A percentile compares a stretch with the other conserved stretches of the same genome.
Evolutionary conservation across 2,888 invertebrate genomes (phyloP).

Genomic region (Euplagia quadripunctaria): DNA sequence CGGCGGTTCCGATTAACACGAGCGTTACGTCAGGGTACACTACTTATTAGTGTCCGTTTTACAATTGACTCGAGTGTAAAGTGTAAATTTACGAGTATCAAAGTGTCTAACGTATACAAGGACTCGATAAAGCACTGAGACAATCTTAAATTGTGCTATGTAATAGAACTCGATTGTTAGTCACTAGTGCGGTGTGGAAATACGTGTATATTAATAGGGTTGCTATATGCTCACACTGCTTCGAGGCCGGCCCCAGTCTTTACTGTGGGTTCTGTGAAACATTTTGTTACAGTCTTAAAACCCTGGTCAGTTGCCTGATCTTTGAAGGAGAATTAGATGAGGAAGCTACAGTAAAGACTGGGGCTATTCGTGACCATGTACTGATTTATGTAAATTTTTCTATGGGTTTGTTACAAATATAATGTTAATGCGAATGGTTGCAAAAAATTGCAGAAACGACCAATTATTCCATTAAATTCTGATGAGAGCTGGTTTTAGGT

Average conservation of each 20-base stretch:
- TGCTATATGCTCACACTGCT: constrained; percentile 76
- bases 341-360: constrained; percentile 69
- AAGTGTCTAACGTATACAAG: constrained; percentile 71
- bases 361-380: constrained; percentile 80
- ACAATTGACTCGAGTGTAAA: constrained; percentile 82
- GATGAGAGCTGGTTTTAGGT: constrained; percentile 64
- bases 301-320: background rate
- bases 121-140: constrained; percentile 71
- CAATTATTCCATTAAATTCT: constrained; percentile 61
- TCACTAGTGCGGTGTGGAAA: constrained; percentile 77
- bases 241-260: constrained; percentile 81
- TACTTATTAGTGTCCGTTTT: constrained; percentile 70
- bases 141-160: constrained; percentile 78
- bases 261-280: constrained; percentile 50
- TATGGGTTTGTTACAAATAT: constrained; percentile 82
- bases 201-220: constrained; percentile 72
- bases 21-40: constrained; percentile 56
- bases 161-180: constrained; percentile 75
- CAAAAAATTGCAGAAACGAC: constrained; percentile 54
- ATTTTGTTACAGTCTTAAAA: constrained; percentile 24
- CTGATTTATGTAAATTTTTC: constrained; percentile 86
- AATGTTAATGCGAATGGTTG: constrained; percentile 66
- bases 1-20: constrained; percentile 80
- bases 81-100: constrained; percentile 83
- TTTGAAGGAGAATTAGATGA: constrained; percentile 36